phyloP scores from a whole-genome alignment of 2,113 vertebrate species.

The Mormyrus iriodes region DNA sequence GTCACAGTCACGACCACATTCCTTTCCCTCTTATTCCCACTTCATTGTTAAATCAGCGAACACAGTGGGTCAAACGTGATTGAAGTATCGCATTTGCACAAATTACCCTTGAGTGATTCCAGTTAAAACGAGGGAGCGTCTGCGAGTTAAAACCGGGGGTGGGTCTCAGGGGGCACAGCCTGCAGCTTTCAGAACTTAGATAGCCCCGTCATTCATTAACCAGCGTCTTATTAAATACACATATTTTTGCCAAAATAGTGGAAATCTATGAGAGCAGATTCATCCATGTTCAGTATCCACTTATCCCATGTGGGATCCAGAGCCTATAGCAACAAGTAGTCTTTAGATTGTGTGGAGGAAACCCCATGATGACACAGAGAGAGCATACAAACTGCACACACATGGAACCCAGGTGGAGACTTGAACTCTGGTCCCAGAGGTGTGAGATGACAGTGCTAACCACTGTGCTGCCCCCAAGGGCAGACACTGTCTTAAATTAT shows the following conservation, averaged over 20 bases:
- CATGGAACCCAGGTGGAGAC: too few relatives aligned
- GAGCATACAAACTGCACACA: too few relatives aligned
- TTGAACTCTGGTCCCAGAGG: too few relatives aligned
- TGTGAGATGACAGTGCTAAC: too few relatives aligned
- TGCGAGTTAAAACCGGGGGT: neutral
- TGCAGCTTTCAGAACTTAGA: neutral
- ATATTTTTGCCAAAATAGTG: neutral
- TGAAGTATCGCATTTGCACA: neutral
- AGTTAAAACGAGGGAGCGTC: neutral
- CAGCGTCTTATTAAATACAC: neutral
- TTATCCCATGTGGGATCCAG: too few relatives aligned
- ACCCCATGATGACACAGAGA: too few relatives aligned
- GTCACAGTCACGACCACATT: neutral
- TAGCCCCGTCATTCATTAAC: neutral
- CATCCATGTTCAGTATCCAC: too few relatives aligned
- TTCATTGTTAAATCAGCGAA: neutral
- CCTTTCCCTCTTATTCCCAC: neutral
- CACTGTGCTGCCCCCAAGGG: too few relatives aligned
- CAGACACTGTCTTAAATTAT: slow-evolving; percentile 6
- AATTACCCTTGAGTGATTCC: neutral
- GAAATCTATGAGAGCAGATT: neutral
- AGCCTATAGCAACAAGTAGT: too few relatives aligned
- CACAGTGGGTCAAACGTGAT: neutral
- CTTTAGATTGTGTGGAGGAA: too few relatives aligned
- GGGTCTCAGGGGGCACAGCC: neutral